Percentiles rank a stretch among this genome's conserved stretches.
Evolutionary conservation across 2,888 invertebrate species (phyloP).

Genomic region (Melanophora roralis): DNA sequence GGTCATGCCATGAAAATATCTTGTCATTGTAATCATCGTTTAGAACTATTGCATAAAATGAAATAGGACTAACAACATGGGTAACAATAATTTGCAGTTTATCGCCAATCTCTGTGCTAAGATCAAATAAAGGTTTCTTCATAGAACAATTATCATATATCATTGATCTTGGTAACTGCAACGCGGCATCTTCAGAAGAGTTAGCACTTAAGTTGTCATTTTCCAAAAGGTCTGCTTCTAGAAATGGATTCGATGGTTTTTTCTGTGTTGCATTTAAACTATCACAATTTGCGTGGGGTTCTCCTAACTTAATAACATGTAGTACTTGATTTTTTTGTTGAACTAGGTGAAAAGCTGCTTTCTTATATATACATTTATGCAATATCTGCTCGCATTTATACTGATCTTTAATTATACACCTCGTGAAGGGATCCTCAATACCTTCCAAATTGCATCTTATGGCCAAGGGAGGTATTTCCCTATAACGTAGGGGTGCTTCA

Average conservation of each 20-base stretch:
- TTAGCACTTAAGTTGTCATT: not conserved
- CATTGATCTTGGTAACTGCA: constrained; percentile 7
- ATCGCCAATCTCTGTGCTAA: constrained; percentile 1
- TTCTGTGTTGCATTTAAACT: not conserved
- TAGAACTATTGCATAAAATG: constrained; percentile 62
- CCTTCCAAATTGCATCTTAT: constrained; percentile 62
- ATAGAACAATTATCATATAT: not conserved
- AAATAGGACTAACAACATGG: constrained; percentile 53
- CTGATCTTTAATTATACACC: constrained; percentile 12
- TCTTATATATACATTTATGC: constrained; percentile 42
- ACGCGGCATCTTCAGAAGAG: not conserved
- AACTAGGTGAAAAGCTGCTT: constrained; percentile 44
- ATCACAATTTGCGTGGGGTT: not conserved
- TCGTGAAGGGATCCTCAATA: not conserved
- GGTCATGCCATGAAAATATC: constrained; percentile 59
- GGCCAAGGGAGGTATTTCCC: constrained; percentile 57
- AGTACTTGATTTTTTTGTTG: constrained; percentile 33
- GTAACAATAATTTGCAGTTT: constrained; percentile 46
- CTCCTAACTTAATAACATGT: constrained; percentile 47
- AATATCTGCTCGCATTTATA: constrained; percentile 41
- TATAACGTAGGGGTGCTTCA: constrained; percentile 42
- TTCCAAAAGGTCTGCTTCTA: not conserved
- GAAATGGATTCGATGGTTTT: constrained; percentile 26
- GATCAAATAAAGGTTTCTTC: not conserved
- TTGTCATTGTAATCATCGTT: constrained; percentile 23